A percentile compares a stretch with the other conserved stretches of the same genome.
These are phyloP conservation scores for Eospalax fontanierii DNA, from an alignment of 2,797 vertebrate species.

Conservation along the genomic window DNA sequence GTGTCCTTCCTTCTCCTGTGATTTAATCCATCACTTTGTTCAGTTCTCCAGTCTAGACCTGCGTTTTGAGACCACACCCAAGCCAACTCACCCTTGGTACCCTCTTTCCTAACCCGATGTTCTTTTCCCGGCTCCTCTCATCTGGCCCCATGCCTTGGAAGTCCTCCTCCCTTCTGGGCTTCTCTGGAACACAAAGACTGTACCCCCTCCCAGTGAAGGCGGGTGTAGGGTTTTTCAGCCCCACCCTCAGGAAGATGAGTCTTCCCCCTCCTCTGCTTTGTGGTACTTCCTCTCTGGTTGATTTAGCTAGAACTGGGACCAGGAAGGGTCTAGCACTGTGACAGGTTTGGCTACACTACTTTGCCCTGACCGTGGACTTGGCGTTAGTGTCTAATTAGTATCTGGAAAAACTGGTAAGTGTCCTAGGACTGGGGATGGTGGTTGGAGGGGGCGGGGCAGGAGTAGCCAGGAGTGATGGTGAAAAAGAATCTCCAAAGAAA, in stretches of 20 bases:
- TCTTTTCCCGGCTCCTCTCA: constrained; percentile 13
- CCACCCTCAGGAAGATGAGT: constrained; percentile 78
- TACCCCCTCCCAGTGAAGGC: constrained; percentile 5
- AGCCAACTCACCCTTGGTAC: constrained; percentile 34
- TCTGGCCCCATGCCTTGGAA: constrained; percentile 21
- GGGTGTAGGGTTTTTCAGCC: constrained; percentile 60
- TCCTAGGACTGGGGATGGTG: neutral
- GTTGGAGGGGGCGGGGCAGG: neutral
- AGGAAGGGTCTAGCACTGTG: constrained; percentile 15
- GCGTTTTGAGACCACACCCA: constrained; percentile 52
- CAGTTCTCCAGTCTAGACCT: constrained; percentile 69
- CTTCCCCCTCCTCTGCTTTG: constrained; percentile 63
- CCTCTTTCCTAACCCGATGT: constrained; percentile 1
- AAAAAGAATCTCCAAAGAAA: constrained; percentile 51
- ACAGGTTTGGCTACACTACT: neutral
- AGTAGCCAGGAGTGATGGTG: neutral
- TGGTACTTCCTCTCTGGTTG: constrained; percentile 80
- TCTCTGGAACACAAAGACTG: neutral
- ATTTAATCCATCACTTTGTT: constrained; percentile 33
- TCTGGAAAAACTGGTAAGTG: constrained; percentile 70
- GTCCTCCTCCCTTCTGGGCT: neutral
- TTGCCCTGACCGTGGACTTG: constrained; percentile 9
- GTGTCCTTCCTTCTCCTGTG: neutral
- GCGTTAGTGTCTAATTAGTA: constrained; percentile 31
- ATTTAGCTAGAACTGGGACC: constrained; percentile 55